Evolutionary conservation across 2,113 vertebrate species (phyloP), one percentile per base, ranked within the genome.

Genomic region (Trematomus loennbergii): DNA sequence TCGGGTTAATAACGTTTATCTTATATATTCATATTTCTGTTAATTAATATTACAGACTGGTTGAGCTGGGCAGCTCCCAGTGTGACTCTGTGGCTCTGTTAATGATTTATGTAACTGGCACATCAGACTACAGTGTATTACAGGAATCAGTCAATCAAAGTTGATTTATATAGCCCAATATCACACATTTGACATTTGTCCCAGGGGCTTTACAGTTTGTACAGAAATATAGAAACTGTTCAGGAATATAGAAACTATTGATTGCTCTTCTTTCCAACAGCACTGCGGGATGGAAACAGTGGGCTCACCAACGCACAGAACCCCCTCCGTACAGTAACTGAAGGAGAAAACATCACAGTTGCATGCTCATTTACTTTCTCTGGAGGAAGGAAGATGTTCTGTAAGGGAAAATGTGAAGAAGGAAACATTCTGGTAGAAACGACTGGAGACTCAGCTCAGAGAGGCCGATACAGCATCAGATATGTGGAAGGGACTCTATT

Each of bases 361-460:
- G 0, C 0, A 17, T 74, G 72, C 49, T 0, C 0, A 1, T 74
- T 63, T n/a, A 0, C 0, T 8, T 12, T 25, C n/a, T n/a, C 33
- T 61, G n/a, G 46, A 40, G 9, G 0, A 0, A 63, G 0, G 1
- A 63, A 12, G 15, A 0, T 17, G 9, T 46, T 74, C 49, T 64
- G 60, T 9, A 54, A n/a, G 1, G 1, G 13, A 1, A 0, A 11
- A 17, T 74, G 71, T 74, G 2, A 40, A 61, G 29, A 17, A 1
- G 9, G 9, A 61, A 2, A 63, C 2, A 13, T 55, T 64, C 72
- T 75, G 6, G 22, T 75, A 45, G 1, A 54, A 9, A 74, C 72
- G 17, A 0, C 5, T 0, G 0, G 43, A 2, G 1, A 5, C 49
- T 15, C n/a, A 12, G 60, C 9, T 29, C 6, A 45, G 36, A 62